phyloP scores from a whole-genome alignment of 2,888 invertebrate species.

The Stenolophus ochropezus region DNA sequence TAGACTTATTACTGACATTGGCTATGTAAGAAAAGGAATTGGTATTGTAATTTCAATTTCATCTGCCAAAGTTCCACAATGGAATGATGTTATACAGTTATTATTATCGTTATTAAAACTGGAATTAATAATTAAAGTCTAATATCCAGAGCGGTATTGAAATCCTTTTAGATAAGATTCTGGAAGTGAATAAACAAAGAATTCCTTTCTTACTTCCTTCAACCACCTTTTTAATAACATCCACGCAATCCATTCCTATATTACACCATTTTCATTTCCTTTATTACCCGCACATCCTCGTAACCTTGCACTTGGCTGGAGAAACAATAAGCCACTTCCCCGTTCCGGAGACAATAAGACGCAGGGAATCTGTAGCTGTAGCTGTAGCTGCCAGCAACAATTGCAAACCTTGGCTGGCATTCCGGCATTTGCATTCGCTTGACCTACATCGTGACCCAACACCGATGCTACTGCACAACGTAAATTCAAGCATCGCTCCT shows the following conservation, averaged over 20 bases:
- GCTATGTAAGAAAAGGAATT: no score
- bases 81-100: no score
- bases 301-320: background rate
- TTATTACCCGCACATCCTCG: background rate
- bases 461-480: background rate
- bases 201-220: background rate
- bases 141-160: no score
- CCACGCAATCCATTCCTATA: background rate
- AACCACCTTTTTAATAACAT: background rate
- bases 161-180: no score
- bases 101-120: no score
- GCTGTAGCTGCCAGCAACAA: background rate
- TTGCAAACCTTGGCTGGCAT: conserved; percentile 3
- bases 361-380: background rate
- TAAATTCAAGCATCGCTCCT: background rate
- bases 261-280: background rate
- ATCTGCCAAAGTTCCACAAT: no score
- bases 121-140: no score
- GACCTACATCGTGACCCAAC: background rate
- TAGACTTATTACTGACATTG: no score
- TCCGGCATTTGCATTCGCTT: conserved; percentile 5
- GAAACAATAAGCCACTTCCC: background rate
- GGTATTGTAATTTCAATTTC: no score
- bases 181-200: background rate
- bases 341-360: background rate